phyloP scores from a whole-genome alignment of 92 coral and sea anemone species.

The Bergia puertoricense region DNA sequence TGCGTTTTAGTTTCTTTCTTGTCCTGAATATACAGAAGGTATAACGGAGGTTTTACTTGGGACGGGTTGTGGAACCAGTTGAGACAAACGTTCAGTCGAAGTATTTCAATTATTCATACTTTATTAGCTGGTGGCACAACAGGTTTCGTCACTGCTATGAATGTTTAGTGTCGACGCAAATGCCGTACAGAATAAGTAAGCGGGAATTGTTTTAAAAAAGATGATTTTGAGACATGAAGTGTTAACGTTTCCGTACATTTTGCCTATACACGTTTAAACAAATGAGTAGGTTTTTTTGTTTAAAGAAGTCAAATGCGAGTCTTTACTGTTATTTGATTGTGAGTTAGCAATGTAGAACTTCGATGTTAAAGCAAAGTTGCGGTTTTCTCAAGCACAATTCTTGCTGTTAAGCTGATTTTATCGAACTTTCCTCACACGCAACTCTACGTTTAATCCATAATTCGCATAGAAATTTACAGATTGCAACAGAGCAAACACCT shows the following conservation, averaged over 20 bases:
- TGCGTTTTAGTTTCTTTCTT: neutral
- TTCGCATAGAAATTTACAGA: neutral
- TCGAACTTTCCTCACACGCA: neutral
- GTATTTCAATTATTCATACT: constrained; percentile 5
- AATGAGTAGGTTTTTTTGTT: no score
- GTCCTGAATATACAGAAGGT: neutral
- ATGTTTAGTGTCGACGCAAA: neutral
- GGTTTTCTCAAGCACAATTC: neutral
- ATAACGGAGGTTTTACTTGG: neutral
- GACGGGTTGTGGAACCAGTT: neutral
- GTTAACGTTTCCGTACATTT: no score
- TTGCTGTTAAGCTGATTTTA: neutral
- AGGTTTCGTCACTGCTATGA: constrained; percentile 12
- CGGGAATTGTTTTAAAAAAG: no score
- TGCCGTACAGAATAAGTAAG: neutral
- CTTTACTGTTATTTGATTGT: no score
- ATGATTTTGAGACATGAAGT: no score
- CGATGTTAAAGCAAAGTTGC: neutral
- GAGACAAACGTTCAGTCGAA: neutral
- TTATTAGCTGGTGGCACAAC: constrained; percentile 11
- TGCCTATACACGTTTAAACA: no score
- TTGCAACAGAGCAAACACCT: neutral
- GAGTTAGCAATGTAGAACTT: neutral
- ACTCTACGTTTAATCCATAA: neutral
- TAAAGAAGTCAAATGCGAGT: no score